Percentiles rank a stretch among this genome's conserved stretches.
phyloP scores from a whole-genome alignment of 2,797 vertebrate genomes.

The Onychomys leucogaster region DNA sequence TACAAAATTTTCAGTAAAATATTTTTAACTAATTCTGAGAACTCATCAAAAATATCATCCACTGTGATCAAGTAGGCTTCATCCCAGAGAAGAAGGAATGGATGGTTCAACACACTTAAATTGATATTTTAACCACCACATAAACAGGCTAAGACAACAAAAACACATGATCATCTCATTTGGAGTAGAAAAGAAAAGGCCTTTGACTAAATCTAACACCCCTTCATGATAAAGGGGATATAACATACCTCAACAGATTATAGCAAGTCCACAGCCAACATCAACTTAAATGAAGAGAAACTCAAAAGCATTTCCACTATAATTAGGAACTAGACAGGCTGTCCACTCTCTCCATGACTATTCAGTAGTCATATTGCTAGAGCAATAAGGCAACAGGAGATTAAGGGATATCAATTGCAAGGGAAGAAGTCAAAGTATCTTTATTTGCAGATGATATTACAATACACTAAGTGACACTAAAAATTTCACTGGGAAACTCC shows the following conservation, averaged over 20 bases:
- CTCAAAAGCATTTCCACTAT: background rate
- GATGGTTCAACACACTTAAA: background rate
- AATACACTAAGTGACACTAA: too few species aligned
- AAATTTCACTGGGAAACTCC: background rate
- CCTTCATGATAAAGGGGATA: background rate
- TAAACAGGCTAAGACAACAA: background rate
- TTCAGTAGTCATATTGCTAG: background rate
- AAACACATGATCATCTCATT: background rate
- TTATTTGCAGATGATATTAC: background rate
- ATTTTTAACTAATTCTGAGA: background rate
- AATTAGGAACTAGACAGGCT: background rate
- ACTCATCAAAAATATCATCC: background rate
- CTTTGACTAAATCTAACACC: background rate
- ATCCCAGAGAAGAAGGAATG: background rate
- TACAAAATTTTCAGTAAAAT: background rate
- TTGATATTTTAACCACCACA: background rate
- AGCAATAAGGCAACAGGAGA: background rate
- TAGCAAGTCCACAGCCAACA: background rate
- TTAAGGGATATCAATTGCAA: background rate
- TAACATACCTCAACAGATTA: background rate
- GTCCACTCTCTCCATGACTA: background rate
- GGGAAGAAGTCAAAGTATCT: background rate
- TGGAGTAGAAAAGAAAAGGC: background rate
- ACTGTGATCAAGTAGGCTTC: background rate
- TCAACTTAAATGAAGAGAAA: background rate